Percentiles rank a stretch among this genome's conserved stretches.
Conservation (phyloP, 2,113 vertebrate genomes). For the Axis porcinus region DNA sequence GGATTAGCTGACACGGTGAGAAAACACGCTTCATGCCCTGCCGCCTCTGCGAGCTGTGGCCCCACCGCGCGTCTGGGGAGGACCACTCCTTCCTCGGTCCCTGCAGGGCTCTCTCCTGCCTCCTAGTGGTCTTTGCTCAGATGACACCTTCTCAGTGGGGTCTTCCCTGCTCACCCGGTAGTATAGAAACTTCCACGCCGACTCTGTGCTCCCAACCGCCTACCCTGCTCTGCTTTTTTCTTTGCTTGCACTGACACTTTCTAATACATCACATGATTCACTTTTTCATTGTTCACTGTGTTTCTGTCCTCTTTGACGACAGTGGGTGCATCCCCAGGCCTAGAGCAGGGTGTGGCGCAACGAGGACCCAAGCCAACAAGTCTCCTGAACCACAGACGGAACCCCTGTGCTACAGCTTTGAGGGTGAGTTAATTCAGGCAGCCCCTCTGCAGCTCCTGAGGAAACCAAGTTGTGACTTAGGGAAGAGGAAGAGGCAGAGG, state of each 20-base stretch:
- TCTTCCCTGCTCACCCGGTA: not conserved
- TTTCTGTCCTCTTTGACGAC: not conserved
- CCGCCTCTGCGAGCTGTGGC: not conserved
- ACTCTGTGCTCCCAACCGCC: not conserved
- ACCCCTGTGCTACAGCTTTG: not conserved
- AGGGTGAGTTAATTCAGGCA: not conserved
- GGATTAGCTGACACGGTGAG: not conserved
- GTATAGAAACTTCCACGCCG: not conserved
- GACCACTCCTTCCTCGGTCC: not conserved
- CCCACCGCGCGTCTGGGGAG: accelerated
- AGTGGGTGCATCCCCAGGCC: no score
- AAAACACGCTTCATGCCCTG: not conserved
- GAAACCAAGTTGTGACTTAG: not conserved
- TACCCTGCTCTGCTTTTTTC: not conserved
- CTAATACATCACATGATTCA: not conserved
- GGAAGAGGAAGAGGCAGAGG: not conserved
- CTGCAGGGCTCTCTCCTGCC: not conserved
- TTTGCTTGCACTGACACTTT: not conserved
- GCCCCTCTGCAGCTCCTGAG: not conserved
- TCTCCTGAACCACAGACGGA: not conserved
- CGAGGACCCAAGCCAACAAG: not conserved
- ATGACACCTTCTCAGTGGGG: not conserved
- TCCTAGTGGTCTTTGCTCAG: not conserved
- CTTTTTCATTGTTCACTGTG: not conserved
- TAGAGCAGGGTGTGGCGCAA: not conserved